Base-by-base conservation (phyloP, 2,888 invertebrate genomes). In the Dioctria linearis region DNA sequence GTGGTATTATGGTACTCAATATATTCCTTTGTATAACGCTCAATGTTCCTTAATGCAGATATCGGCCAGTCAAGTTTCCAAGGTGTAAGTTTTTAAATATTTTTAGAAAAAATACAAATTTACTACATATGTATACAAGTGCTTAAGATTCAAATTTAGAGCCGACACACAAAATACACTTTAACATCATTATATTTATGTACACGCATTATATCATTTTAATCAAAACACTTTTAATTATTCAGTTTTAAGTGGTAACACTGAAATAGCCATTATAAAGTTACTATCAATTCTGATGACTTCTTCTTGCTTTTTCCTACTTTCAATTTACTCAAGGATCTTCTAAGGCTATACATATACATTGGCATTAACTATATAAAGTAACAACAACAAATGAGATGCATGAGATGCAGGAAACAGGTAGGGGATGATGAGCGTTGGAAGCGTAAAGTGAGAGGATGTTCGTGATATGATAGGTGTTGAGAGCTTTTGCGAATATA, bases 261-360 rank as follows among this genome's bases (percentile, higher is more conserved):
- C n/a, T 39, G 39, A 69, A 51, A 25, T n/a, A 46, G 54, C 51
- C 49, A 69, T 69, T 69, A 69, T 51, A 51, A 43, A 54, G 57
- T 73, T 51, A 9, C 42, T 49, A 40, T 73, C 40, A 5, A 73
- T 40, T 54, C 43, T 40, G 42, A 42, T 73, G 42, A 59, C 13
- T 71, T 40, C 42, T 59, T 73, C 46, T 42, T 73, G 11, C 13
- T 73, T 73, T 73, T 54, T 59, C 42, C 57, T 59, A 25, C 43
- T 57, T 73, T 73, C 57, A 73, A 73, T 73, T 73, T 73, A 42
- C 73, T 40, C 11, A 25, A 73, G 59, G 42, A 73, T 57, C 59
- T 25, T 25, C 25, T 57, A 59, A 54, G 73, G 42, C 73, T 57
- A 25, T 25, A 25, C 25, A 25, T 25, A 25, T 25, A 25, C 25